Conservation (phyloP, 2,797 vertebrate species). For the Graptemys geographica region DNA sequence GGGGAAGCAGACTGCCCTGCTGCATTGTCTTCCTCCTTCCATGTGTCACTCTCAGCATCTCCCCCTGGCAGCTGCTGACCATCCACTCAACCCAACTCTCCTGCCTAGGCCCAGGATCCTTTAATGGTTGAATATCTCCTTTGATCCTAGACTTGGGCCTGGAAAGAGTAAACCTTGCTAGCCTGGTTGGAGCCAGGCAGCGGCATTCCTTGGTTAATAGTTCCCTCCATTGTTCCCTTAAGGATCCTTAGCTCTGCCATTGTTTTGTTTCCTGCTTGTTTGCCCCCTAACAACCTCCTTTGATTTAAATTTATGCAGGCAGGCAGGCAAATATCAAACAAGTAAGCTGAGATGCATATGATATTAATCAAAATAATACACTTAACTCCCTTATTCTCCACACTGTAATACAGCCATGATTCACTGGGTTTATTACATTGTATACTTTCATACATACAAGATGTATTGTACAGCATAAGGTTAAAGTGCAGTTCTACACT, state of each 20-base stretch:
- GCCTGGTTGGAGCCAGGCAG: background rate
- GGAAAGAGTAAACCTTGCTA: background rate
- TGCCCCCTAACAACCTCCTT: background rate
- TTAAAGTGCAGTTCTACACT: background rate
- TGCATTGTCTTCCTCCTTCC: background rate
- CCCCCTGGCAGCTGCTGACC: background rate
- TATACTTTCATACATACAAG: background rate
- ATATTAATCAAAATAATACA: background rate
- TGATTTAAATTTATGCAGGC: background rate
- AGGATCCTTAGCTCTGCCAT: background rate
- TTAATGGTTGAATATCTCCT: background rate
- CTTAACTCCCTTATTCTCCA: background rate
- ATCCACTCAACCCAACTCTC: background rate
- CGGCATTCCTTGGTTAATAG: background rate
- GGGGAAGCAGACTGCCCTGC: background rate
- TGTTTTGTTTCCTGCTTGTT: background rate
- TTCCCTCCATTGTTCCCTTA: background rate
- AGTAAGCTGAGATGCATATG: background rate
- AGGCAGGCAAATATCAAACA: background rate
- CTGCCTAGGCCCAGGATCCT: background rate
- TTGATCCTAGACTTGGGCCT: background rate
- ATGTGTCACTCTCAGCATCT: background rate
- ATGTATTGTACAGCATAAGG: constrained; percentile 2
- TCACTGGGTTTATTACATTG: background rate
- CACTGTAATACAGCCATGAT: background rate